phyloP scores from a whole-genome alignment of 2,113 vertebrate species.

The Dicentrarchus labrax region DNA sequence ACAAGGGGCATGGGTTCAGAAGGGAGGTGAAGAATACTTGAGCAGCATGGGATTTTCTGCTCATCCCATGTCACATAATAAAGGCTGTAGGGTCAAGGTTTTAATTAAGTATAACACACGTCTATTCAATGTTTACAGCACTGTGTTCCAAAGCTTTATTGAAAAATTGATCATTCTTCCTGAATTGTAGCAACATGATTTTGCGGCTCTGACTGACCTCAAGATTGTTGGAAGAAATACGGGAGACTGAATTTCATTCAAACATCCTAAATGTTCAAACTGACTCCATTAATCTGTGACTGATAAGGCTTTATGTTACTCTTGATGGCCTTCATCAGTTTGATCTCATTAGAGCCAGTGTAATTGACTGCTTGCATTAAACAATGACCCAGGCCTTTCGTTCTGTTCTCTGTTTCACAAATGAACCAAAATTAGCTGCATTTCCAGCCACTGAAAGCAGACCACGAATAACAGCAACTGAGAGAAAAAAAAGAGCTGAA shows the following conservation, averaged over 20 bases:
- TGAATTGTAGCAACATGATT: slow-evolving; percentile 14
- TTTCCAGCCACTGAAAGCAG: slow-evolving; percentile 44
- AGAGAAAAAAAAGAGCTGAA: slow-evolving; percentile 17
- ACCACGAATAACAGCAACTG: slow-evolving; percentile 31
- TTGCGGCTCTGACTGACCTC: slow-evolving; percentile 40
- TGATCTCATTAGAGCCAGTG: slow-evolving; percentile 73
- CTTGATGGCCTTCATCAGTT: slow-evolving; percentile 71
- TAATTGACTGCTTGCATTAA: slow-evolving; percentile 74
- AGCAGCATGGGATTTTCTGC: slow-evolving; percentile 65
- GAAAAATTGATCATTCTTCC: slow-evolving; percentile 53
- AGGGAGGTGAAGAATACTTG: slow-evolving; percentile 60
- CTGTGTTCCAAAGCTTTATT: slow-evolving; percentile 36
- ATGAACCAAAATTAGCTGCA: slow-evolving; percentile 73
- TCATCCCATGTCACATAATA: slow-evolving; percentile 47
- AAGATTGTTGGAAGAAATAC: slow-evolving; percentile 12
- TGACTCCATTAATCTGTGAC: slow-evolving; percentile 66
- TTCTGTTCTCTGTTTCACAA: slow-evolving; percentile 62
- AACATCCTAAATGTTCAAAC: slow-evolving; percentile 46
- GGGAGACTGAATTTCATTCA: slow-evolving; percentile 32
- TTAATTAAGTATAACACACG: slow-evolving; percentile 52
- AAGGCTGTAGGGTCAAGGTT: slow-evolving; percentile 47
- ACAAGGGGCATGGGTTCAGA: slow-evolving; percentile 62
- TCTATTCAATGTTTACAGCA: slow-evolving; percentile 54
- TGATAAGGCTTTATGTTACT: slow-evolving; percentile 66
- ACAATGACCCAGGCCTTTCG: slow-evolving; percentile 66